A percentile compares a stretch with the other conserved stretches of the same genome.
Evolutionary conservation across 2,888 invertebrate species (phyloP).

Genomic region (Cataglyphis livida): DNA sequence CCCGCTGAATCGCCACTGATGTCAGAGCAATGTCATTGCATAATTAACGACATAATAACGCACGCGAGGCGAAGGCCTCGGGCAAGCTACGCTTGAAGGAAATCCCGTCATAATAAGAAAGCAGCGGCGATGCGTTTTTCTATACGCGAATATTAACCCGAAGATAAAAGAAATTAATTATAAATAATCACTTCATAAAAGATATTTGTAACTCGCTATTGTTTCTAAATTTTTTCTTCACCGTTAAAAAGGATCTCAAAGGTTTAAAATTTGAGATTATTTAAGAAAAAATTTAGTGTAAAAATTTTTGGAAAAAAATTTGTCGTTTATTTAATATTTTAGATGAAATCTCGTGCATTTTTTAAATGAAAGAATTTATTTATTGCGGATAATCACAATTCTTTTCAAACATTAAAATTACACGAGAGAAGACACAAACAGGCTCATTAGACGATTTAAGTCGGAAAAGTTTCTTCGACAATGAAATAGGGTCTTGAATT

Average conservation of each 20-base stretch:
- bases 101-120: conserved; percentile 79
- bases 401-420: not conserved
- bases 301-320: not conserved
- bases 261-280: not conserved
- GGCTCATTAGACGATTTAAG: not conserved
- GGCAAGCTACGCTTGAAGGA: conserved; percentile 77
- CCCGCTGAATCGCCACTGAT: conserved; percentile 75
- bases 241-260: not conserved
- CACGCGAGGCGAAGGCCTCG: conserved; percentile 78
- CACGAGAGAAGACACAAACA: not conserved
- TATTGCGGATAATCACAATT: not conserved
- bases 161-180: not conserved
- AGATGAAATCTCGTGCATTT: not conserved
- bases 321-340: not conserved
- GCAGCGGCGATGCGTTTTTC: conserved; percentile 48
- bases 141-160: not conserved
- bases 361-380: not conserved
- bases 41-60: conserved; percentile 80
- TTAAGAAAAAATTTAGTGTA: not conserved
- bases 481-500: conserved; percentile 18
- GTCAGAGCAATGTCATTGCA: conserved; percentile 79
- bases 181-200: not conserved
- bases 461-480: not conserved
- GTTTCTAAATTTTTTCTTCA: conserved; percentile 5
- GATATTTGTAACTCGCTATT: not conserved